phyloP scores from a whole-genome alignment of 2,888 invertebrate species.

The Branchellion lobata region DNA sequence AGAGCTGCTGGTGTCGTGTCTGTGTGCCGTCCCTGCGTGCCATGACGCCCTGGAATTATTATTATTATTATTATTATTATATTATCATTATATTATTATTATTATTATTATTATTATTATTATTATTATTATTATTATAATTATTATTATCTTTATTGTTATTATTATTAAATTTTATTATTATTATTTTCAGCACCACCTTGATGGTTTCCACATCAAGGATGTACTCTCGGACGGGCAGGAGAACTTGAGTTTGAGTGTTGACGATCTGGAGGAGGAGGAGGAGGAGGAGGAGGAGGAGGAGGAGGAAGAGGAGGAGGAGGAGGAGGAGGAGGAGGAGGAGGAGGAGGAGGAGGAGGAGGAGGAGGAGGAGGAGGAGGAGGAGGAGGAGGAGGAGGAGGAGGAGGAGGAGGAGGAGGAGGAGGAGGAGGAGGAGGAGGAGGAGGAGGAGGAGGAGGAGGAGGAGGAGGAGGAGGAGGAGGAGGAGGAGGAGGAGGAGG shows the following conservation, averaged over 20 bases:
- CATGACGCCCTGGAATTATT: slow-evolving; percentile 63
- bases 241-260: slow-evolving; percentile 58
- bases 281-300: slow-evolving; percentile 11
- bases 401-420: too few species aligned
- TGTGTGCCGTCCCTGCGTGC: slow-evolving; percentile 70
- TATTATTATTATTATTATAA: slow-evolving; percentile 2
- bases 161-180: background rate
- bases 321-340: slow-evolving; percentile 67
- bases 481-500: background rate
- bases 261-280: slow-evolving; percentile 56
- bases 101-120: background rate
- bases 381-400: too few species aligned
- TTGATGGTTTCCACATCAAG: slow-evolving; percentile 72
- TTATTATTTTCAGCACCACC: slow-evolving; percentile 54
- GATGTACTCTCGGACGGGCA: slow-evolving; percentile 68
- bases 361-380: background rate
- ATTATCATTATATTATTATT: background rate
- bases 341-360: too few species aligned
- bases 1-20: slow-evolving; percentile 69
- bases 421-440: background rate
- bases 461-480: background rate
- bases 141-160: background rate
- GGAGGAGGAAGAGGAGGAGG: slow-evolving; percentile 11
- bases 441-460: background rate
- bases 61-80: background rate